phyloP scores from a whole-genome alignment of 2,888 invertebrate genomes.

The Eustalomyia histrio region DNA sequence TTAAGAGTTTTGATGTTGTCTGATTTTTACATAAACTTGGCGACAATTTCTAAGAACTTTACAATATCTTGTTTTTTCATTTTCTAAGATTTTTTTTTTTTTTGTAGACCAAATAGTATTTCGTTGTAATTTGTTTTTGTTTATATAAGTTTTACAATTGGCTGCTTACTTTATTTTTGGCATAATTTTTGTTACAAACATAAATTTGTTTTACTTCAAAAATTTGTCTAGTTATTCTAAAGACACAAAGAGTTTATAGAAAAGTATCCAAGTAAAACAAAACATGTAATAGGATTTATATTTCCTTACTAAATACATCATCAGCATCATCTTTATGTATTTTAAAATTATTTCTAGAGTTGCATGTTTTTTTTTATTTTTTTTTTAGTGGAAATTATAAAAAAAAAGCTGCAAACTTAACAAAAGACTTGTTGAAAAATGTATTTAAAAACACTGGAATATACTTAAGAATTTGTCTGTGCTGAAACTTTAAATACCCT shows the following conservation, averaged over 20 bases:
- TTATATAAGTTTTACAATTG: constrained; percentile 3
- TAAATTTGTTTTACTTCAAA: neutral
- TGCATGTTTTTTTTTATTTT: neutral
- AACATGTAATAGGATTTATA: neutral
- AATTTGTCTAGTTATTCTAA: neutral
- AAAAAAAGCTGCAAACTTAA: too few species aligned
- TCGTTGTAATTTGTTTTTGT: neutral
- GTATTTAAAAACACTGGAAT: too few species aligned
- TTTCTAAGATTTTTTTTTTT: constrained; percentile 11
- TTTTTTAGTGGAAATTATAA: too few species aligned
- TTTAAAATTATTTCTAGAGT: neutral
- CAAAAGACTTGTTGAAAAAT: too few species aligned
- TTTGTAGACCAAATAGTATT: neutral
- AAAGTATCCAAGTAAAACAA: neutral
- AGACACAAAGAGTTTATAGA: neutral
- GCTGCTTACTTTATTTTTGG: constrained; percentile 1
- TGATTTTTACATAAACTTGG: constrained; percentile 36
- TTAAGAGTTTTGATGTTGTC: constrained; percentile 11
- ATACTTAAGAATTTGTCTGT: too few species aligned
- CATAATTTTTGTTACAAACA: neutral
- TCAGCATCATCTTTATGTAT: neutral
- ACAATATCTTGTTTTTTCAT: constrained; percentile 5
- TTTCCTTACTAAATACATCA: neutral
- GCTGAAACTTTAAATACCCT: too few species aligned
- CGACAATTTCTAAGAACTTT: constrained; percentile 49